phyloP scores from a whole-genome alignment of 2,888 invertebrate genomes.

The Chrysomela aeneicollis region DNA sequence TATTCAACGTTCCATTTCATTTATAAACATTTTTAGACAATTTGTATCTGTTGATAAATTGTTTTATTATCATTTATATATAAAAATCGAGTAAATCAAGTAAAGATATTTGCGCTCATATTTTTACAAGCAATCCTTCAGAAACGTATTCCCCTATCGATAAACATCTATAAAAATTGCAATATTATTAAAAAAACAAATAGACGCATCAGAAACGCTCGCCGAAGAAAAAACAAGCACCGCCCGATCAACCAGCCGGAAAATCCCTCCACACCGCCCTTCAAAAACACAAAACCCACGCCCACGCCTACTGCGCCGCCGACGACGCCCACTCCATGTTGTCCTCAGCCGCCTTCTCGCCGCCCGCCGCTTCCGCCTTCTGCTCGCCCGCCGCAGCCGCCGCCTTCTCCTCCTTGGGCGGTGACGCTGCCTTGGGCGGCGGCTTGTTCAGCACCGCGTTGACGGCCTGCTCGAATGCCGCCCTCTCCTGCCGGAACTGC shows the following conservation, averaged over 20 bases:
- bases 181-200: too few relatives aligned
- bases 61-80: too few relatives aligned
- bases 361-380: constrained; percentile 12
- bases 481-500: constrained; percentile 81
- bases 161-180: too few relatives aligned
- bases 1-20: too few relatives aligned
- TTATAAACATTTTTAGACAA: too few relatives aligned
- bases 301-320: constrained; percentile 39
- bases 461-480: constrained; percentile 70
- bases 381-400: constrained; percentile 32
- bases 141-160: too few relatives aligned
- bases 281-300: constrained; percentile 26
- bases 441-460: constrained; percentile 88
- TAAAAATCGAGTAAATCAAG: too few relatives aligned
- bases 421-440: constrained; percentile 81
- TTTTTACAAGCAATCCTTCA: too few relatives aligned
- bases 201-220: too few relatives aligned
- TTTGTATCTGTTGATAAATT: too few relatives aligned
- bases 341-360: constrained; percentile 33
- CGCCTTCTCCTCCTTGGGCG: constrained; percentile 63
- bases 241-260: neutral
- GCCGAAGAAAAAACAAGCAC: too few relatives aligned
- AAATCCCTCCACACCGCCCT: constrained; percentile 24
- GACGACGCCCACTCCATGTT: constrained; percentile 44
- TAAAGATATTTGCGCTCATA: too few relatives aligned